Conservation (phyloP, 2,113 vertebrate genomes). For the Oryzias melastigma region DNA sequence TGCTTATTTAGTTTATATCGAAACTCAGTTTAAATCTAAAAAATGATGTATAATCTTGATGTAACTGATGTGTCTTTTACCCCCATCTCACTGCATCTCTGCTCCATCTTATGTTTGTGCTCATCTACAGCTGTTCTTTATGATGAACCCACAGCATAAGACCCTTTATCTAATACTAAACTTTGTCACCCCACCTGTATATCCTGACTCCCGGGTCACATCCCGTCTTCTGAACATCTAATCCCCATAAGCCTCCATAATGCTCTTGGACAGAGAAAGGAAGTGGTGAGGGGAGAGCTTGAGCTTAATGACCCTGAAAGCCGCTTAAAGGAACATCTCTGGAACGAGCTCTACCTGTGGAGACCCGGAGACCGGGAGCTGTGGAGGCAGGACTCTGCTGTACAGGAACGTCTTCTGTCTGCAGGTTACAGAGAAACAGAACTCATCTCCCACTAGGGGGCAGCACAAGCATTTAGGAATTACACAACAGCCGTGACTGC, state of each 20-base stretch:
- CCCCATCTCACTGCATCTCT: too few relatives aligned
- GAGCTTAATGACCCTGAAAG: slow-evolving; percentile 57
- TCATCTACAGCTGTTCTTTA: too few relatives aligned
- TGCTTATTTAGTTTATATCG: too few relatives aligned
- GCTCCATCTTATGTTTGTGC: too few relatives aligned
- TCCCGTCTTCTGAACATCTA: slow-evolving; percentile 36
- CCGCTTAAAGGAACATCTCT: slow-evolving; percentile 42
- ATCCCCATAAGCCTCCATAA: slow-evolving; percentile 62
- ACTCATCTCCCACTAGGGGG: slow-evolving; percentile 38
- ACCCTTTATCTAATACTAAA: not conserved
- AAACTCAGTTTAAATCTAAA: too few relatives aligned
- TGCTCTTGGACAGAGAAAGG: slow-evolving; percentile 24
- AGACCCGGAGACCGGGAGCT: not conserved
- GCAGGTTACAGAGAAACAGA: not conserved
- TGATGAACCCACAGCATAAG: too few relatives aligned
- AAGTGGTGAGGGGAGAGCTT: slow-evolving; percentile 30
- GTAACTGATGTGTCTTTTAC: too few relatives aligned
- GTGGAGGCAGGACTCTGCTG: too few relatives aligned
- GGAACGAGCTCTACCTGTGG: not conserved
- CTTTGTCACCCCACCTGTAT: slow-evolving; percentile 1
- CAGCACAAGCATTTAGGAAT: slow-evolving; percentile 22
- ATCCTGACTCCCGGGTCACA: slow-evolving; percentile 40
- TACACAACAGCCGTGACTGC: slow-evolving; percentile 2
- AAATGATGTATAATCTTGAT: too few relatives aligned
- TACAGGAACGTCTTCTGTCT: not conserved